A percentile compares a stretch with the other conserved stretches of the same genome.
phyloP scores from a whole-genome alignment of 2,888 invertebrate species.

The Aphrophora alni region DNA sequence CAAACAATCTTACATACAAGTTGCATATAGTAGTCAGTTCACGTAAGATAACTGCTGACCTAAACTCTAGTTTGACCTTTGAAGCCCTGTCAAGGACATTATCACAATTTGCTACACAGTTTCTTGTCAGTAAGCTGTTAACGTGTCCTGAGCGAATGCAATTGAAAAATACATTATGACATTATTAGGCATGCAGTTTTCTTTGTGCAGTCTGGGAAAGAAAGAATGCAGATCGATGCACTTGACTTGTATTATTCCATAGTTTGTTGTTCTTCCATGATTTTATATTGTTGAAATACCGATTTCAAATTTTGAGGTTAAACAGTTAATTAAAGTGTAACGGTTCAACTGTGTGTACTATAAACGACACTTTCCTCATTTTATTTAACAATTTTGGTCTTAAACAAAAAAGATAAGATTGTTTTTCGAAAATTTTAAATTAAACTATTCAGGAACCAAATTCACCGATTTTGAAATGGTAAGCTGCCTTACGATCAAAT shows the following conservation, averaged over 20 bases:
- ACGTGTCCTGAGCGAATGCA: background rate
- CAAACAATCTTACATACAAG: background rate
- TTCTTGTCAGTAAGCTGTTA: background rate
- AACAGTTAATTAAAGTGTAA: too few species aligned
- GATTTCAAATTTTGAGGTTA: too few species aligned
- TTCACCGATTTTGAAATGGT: too few species aligned
- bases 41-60: background rate
- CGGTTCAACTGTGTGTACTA: too few species aligned
- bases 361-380: too few species aligned
- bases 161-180: background rate
- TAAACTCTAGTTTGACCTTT: background rate
- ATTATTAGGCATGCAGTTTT: background rate
- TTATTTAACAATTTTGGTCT: too few species aligned
- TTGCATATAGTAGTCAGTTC: background rate
- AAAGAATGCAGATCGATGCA: background rate
- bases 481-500: too few species aligned
- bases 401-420: too few species aligned
- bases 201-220: background rate
- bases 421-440: too few species aligned
- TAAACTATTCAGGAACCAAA: too few species aligned
- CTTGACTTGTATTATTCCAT: background rate
- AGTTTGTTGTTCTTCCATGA: too few species aligned
- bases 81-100: background rate
- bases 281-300: too few species aligned
- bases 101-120: background rate